Base-by-base conservation (phyloP, 2,888 invertebrate genomes). In the Parnassius glacialis region DNA sequence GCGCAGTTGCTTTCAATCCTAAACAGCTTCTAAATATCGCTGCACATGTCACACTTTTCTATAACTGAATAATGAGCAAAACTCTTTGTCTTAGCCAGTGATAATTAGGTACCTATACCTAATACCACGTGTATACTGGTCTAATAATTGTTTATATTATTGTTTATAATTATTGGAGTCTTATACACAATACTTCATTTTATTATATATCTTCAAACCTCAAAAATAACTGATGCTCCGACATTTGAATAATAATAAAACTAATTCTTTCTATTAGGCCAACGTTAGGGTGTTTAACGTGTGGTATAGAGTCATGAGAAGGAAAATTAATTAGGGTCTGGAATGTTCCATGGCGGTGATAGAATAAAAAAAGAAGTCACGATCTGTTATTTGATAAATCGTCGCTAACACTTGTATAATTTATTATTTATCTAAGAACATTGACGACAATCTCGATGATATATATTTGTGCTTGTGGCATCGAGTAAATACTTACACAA, bases 361-460 rank as follows among this genome's bases (percentile, higher is more conserved):
- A 58, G 64, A 67, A 61, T 61, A 64, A 67, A 67, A 66, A 69
- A 64, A 64, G 66, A 64, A 52, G 62, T 69, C 47, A 54, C 20
- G 41, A 44, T 52, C 43, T 51, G 62, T 65, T 65, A 57, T 64
- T 62, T 66, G 61, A 67, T 70, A 66, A 66, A 67, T 71, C 69
- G 68, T 76, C 72, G 70, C 76, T 79, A 76, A 76, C 74, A 73
- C 77, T 70, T 80, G 81, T 82, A 76, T 75, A 79, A 80, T 84
- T 83, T 78, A 80, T 83, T 82, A 84, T 78, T 78, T 83, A 84
- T 74, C 84, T 87, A 84, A 80, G 74, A 83, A 83, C 81, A 84
- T 83, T 79, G 80, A 83, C 79, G 79, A 83, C 76, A 76, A 81
- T 76, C 78, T 83, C 82, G 82, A 82, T 84, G 81, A 82, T 81